Evolutionary conservation across 2,797 vertebrate species (phyloP).

Genomic region (Benthosema pterotum): DNA sequence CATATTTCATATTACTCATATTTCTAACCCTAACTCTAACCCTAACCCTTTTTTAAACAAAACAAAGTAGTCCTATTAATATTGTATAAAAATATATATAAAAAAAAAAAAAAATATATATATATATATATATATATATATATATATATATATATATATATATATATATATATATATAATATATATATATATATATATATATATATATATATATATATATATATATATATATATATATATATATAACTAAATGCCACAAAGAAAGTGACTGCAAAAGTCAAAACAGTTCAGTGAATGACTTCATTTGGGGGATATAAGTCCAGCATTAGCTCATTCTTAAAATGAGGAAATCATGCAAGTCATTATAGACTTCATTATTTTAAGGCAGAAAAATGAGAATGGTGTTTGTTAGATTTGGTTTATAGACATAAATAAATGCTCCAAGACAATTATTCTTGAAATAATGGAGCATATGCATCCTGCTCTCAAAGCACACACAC

Average conservation of each 20-base stretch:
- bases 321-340: conserved; percentile 26
- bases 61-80: too few relatives aligned
- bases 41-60: too few relatives aligned
- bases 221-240: conserved; percentile 12
- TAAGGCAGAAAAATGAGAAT: conserved; percentile 26
- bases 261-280: not conserved
- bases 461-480: conserved; percentile 42
- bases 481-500: conserved; percentile 43
- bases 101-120: conserved; percentile 24
- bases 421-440: conserved; percentile 41
- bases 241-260: conserved; percentile 24
- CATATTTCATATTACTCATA: too few relatives aligned
- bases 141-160: conserved; percentile 14
- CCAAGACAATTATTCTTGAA: conserved; percentile 22
- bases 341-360: conserved; percentile 5
- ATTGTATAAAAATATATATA: conserved; percentile 6
- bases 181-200: conserved; percentile 10
- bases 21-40: too few relatives aligned
- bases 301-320: conserved; percentile 28
- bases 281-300: conserved; percentile 23
- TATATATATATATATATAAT: conserved; percentile 12
- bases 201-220: conserved; percentile 7
- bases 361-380: conserved; percentile 25
- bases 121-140: conserved; percentile 16
- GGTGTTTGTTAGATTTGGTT: conserved; percentile 27